These are phyloP conservation scores for Ceratitis capitata DNA, from an alignment of 1,140 invertebrate species.

Conservation along the genomic window DNA sequence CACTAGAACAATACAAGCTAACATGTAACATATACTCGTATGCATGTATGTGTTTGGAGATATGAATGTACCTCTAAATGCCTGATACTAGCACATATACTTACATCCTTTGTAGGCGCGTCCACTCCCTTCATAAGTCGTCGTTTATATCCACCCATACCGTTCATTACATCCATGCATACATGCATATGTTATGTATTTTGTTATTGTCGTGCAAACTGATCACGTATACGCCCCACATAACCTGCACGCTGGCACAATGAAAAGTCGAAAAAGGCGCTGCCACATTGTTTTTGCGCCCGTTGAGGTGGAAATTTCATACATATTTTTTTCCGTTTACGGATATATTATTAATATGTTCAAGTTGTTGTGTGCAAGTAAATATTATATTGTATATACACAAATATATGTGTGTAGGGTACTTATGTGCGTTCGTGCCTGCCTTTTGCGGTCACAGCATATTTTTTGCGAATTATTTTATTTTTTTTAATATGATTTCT, in stretches of 20 bases:
- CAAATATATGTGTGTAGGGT: no score
- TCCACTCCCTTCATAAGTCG: neutral
- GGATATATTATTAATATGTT: neutral
- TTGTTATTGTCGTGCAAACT: neutral
- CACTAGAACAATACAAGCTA: neutral
- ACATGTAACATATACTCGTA: neutral
- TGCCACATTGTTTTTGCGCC: neutral
- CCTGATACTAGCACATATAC: no score
- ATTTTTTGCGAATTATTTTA: neutral
- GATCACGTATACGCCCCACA: constrained; percentile 19
- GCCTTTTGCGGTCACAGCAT: neutral
- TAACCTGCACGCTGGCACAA: constrained; percentile 8
- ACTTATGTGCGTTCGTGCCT: neutral
- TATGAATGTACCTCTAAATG: neutral
- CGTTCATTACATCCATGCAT: neutral
- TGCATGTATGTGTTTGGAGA: neutral
- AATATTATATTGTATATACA: no score
- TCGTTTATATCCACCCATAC: neutral
- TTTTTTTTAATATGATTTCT: neutral
- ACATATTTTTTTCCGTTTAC: neutral
- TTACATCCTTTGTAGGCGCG: neutral
- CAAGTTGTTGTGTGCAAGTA: neutral
- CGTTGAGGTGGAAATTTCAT: neutral
- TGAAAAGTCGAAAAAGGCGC: constrained; percentile 15
- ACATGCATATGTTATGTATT: neutral